Percentiles rank a stretch among this genome's conserved stretches.
phyloP scores from a whole-genome alignment of 2,888 invertebrate genomes.

The Leptarthrus brevirostris region DNA sequence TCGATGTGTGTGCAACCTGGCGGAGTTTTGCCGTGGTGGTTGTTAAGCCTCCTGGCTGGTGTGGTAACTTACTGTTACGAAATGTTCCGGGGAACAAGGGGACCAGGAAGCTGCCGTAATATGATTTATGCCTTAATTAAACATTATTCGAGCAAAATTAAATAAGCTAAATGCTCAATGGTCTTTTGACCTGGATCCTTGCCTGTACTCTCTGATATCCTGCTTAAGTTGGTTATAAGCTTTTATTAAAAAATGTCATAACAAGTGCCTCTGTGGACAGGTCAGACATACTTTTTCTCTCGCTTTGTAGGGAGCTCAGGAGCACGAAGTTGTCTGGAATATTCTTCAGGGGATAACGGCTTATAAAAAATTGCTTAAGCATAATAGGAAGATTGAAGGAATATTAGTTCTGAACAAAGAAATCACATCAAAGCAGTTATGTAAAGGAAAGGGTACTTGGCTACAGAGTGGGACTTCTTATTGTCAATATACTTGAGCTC shows the following conservation, averaged over 20 bases:
- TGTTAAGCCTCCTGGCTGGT: too few relatives aligned
- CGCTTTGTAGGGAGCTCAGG: neutral
- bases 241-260: slow-evolving; percentile 26
- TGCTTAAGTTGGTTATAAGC: neutral
- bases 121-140: slow-evolving; percentile 46
- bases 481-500: too few relatives aligned
- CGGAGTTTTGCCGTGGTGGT: neutral
- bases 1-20: neutral
- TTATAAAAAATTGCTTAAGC: slow-evolving; percentile 13
- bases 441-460: too few relatives aligned
- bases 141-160: slow-evolving; percentile 42
- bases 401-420: slow-evolving; percentile 3
- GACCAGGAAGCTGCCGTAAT: neutral
- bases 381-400: slow-evolving; percentile 14
- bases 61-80: too few relatives aligned
- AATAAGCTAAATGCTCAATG: slow-evolving; percentile 23
- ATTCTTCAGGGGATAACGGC: neutral
- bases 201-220: neutral
- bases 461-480: too few relatives aligned
- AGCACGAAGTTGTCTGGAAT: neutral
- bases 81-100: neutral
- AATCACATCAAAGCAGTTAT: slow-evolving; percentile 6
- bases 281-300: neutral
- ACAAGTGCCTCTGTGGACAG: slow-evolving; percentile 18
- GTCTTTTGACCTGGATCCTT: neutral